Conservation (phyloP, 2,113 vertebrate species). For the Cynocephalus volans region DNA sequence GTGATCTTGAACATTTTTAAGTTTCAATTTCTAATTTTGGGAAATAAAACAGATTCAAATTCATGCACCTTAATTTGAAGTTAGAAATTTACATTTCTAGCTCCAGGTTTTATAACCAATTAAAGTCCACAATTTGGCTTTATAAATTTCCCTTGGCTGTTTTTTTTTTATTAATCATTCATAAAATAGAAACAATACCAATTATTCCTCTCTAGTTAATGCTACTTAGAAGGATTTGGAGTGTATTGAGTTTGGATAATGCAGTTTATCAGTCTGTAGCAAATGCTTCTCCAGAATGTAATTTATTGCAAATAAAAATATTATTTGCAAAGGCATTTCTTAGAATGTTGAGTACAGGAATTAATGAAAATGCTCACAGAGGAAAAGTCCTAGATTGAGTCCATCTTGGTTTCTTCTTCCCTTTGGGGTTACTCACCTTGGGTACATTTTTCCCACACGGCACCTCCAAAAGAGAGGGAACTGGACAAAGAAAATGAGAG, state of each 20-base stretch:
- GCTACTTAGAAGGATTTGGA: background rate
- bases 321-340: background rate
- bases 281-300: background rate
- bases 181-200: background rate
- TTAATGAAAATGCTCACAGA: background rate
- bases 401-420: background rate
- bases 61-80: background rate
- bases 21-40: constrained; percentile 10
- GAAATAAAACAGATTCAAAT: constrained; percentile 2
- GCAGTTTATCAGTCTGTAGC: background rate
- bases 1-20: background rate
- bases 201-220: background rate
- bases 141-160: background rate
- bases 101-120: background rate
- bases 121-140: background rate
- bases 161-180: background rate
- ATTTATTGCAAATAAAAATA: background rate
- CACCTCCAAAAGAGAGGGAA: background rate
- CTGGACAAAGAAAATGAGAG: rapidly evolving
- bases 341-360: background rate
- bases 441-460: background rate
- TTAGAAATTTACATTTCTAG: background rate
- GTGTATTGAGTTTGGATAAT: background rate
- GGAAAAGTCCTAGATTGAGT: background rate
- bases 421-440: rapidly evolving